A percentile compares a stretch with the other conserved stretches of the same genome.
Conservation (phyloP, 2,797 vertebrate species). For the Galago senegalensis region DNA sequence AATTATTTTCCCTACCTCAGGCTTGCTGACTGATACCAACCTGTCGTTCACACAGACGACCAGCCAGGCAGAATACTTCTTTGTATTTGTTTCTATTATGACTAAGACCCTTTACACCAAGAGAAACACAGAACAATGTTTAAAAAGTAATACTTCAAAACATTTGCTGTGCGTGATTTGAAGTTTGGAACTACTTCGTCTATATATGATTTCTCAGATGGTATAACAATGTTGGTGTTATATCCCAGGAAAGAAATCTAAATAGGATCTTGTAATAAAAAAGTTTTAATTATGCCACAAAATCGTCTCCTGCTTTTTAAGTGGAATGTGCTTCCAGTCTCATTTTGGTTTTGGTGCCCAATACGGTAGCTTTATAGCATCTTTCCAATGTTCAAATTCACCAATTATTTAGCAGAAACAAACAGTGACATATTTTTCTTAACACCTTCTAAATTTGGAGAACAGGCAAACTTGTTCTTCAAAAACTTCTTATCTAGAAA, state of each 20-base stretch:
- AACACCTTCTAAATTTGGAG: conserved; percentile 45
- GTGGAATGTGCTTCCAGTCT: neutral
- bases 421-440: neutral
- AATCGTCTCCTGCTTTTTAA: neutral
- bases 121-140: neutral
- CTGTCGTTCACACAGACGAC: neutral
- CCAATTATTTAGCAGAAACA: conserved; percentile 34
- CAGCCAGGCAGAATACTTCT: neutral
- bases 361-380: neutral
- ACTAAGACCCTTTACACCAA: neutral
- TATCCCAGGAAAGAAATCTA: neutral
- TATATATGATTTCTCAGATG: neutral
- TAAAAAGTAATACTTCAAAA: conserved; percentile 44
- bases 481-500: conserved; percentile 21
- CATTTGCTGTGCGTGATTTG: neutral
- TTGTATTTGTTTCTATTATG: neutral
- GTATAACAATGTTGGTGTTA: neutral
- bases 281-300: neutral
- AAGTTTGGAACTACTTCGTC: neutral
- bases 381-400: conserved; percentile 27
- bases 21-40: neutral
- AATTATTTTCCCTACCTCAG: neutral
- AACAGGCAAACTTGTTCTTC: neutral
- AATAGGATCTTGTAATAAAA: neutral
- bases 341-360: neutral